These are phyloP conservation scores for Eilema griseolum DNA, from an alignment of 2,888 invertebrate genomes.

Conservation along the genomic window DNA sequence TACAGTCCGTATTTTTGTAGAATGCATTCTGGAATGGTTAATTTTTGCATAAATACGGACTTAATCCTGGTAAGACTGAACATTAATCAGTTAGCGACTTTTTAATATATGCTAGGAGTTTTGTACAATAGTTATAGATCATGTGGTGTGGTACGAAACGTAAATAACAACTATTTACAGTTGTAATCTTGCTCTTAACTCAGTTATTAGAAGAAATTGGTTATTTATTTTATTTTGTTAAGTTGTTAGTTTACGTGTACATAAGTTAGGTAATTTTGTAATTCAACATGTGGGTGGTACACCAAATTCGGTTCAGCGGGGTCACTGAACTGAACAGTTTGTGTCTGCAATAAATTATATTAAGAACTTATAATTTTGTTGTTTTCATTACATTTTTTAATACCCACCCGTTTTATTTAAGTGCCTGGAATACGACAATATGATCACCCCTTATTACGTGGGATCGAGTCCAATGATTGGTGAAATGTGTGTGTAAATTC, in stretches of 20 bases:
- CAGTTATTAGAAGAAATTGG: constrained; percentile 78
- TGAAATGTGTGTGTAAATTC: too few relatives aligned
- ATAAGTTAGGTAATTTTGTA: constrained; percentile 76
- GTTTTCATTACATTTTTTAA: constrained; percentile 25
- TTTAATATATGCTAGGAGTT: not conserved
- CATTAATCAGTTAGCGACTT: not conserved
- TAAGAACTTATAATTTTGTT: constrained; percentile 64
- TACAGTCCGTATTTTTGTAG: not conserved
- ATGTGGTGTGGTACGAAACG: constrained; percentile 31
- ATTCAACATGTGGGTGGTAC: constrained; percentile 73
- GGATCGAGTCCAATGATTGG: too few relatives aligned
- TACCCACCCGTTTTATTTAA: too few relatives aligned
- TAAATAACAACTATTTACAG: constrained; percentile 56
- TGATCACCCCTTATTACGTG: too few relatives aligned
- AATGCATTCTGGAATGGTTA: too few relatives aligned
- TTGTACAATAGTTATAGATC: not conserved
- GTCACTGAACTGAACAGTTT: constrained; percentile 80
- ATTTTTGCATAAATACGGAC: too few relatives aligned
- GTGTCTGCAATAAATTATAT: constrained; percentile 85
- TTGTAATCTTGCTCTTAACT: constrained; percentile 63
- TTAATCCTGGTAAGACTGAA: not conserved
- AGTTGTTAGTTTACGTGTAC: constrained; percentile 67
- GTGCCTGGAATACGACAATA: too few relatives aligned
- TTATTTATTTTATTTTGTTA: constrained; percentile 78
- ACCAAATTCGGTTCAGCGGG: constrained; percentile 79